These are phyloP conservation scores for Scytalopus superciliaris DNA, from an alignment of 2,113 vertebrate genomes.

Conservation along the genomic window DNA sequence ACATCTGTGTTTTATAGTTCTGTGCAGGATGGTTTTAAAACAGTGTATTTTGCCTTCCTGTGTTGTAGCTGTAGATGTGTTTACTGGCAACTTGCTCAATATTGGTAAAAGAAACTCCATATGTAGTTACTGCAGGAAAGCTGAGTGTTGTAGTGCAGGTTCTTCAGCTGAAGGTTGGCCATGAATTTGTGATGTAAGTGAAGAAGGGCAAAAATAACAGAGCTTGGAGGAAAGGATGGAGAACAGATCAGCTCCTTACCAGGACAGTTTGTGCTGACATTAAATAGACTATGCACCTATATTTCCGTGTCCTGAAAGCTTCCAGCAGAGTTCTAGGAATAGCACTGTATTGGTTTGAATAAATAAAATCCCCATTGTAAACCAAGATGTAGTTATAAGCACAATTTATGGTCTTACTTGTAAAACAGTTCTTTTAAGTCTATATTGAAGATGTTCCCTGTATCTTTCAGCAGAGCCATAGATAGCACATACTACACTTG, in stretches of 20 bases:
- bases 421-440: background rate
- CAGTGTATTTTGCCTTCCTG: background rate
- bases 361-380: background rate
- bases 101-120: accelerated
- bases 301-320: background rate
- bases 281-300: background rate
- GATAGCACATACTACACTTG: background rate
- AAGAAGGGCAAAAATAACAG: background rate
- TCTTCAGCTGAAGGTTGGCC: background rate
- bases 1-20: background rate
- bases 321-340: background rate
- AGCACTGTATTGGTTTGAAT: background rate
- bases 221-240: background rate
- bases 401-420: background rate
- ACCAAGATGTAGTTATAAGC: background rate
- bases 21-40: background rate
- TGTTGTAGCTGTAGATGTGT: background rate
- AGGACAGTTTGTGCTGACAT: background rate
- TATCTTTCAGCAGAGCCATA: background rate
- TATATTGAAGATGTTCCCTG: background rate
- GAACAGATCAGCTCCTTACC: background rate
- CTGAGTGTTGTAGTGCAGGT: background rate
- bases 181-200: background rate
- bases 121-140: background rate
- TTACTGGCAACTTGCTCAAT: background rate